A percentile compares a stretch with the other conserved stretches of the same genome.
Conservation (phyloP, 2,797 vertebrate species). For the Neomorphus geoffroyi region DNA sequence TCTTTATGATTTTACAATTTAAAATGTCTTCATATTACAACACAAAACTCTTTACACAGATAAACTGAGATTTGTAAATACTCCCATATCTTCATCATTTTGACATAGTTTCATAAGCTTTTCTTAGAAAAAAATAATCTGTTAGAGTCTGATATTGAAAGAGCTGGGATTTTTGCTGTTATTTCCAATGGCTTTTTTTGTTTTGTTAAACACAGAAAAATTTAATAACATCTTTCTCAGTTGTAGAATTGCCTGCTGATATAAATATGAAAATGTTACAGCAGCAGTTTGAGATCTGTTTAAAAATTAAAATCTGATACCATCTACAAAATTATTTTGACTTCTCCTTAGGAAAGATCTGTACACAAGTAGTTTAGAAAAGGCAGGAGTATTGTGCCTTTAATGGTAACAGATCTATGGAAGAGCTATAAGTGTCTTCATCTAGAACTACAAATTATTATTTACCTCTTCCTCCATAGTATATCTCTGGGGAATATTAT, state of each 20-base stretch:
- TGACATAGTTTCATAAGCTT: not conserved
- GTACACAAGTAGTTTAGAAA: not conserved
- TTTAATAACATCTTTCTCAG: slow-evolving; percentile 24
- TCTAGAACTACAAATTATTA: not conserved
- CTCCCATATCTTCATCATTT: slow-evolving; percentile 5
- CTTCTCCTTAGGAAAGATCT: not conserved
- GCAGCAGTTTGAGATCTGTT: slow-evolving; percentile 29
- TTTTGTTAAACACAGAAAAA: slow-evolving; percentile 46
- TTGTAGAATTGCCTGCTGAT: slow-evolving; percentile 5
- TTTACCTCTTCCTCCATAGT: not conserved
- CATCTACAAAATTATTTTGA: not conserved
- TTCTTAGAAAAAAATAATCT: slow-evolving; percentile 16
- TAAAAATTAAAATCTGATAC: slow-evolving; percentile 37
- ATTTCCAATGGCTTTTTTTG: not conserved
- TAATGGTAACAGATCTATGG: not conserved
- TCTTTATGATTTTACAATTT: not conserved
- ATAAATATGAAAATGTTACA: slow-evolving; percentile 27
- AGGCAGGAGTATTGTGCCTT: not conserved
- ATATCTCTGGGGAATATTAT: not conserved
- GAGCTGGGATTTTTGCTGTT: not conserved
- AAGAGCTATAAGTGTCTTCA: not conserved
- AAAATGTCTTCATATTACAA: not conserved
- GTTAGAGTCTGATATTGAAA: not conserved
- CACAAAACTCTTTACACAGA: not conserved
- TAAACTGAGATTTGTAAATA: not conserved